A percentile compares a stretch with the other conserved stretches of the same genome.
phyloP scores from a whole-genome alignment of 2,888 invertebrate genomes.

The Folsomia manolachei region DNA sequence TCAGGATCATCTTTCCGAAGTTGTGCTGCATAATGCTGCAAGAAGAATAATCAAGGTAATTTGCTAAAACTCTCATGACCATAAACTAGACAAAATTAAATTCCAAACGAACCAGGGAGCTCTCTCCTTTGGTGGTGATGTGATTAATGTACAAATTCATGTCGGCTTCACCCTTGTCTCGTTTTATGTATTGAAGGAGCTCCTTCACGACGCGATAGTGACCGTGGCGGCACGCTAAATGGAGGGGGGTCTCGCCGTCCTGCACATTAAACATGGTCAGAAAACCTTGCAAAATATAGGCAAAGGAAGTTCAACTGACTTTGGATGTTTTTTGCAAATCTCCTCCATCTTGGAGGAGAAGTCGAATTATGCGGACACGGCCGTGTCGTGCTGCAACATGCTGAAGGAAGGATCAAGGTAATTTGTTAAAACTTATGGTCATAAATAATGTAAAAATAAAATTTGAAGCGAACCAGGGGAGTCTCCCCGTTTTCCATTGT shows the following conservation, averaged over 20 bases:
- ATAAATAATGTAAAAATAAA: too few relatives aligned
- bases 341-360: conserved; percentile 89
- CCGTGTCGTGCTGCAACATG: conserved; percentile 89
- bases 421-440: conserved; percentile 69
- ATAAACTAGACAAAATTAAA: too few relatives aligned
- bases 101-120: too few relatives aligned
- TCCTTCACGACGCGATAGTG: conserved; percentile 70
- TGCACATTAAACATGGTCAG: conserved; percentile 55
- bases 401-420: too few relatives aligned
- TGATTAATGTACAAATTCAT: conserved; percentile 83
- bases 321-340: conserved; percentile 89
- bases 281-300: background rate
- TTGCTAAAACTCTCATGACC: too few relatives aligned
- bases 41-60: too few relatives aligned
- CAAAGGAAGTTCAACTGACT: conserved; percentile 62
- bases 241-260: conserved; percentile 93
- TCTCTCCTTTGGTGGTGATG: conserved; percentile 87
- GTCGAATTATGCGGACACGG: conserved; percentile 77
- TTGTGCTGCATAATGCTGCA: conserved; percentile 91
- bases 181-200: conserved; percentile 77
- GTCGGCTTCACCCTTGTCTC: conserved; percentile 70
- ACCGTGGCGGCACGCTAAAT: conserved; percentile 76
- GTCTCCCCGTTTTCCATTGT: conserved; percentile 95
- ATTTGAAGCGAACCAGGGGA: too few relatives aligned
- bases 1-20: conserved; percentile 57